A percentile compares a stretch with the other conserved stretches of the same genome.
Evolutionary conservation across 2,113 vertebrate species (phyloP).

Genomic region (Aspidoscelis tigris): DNA sequence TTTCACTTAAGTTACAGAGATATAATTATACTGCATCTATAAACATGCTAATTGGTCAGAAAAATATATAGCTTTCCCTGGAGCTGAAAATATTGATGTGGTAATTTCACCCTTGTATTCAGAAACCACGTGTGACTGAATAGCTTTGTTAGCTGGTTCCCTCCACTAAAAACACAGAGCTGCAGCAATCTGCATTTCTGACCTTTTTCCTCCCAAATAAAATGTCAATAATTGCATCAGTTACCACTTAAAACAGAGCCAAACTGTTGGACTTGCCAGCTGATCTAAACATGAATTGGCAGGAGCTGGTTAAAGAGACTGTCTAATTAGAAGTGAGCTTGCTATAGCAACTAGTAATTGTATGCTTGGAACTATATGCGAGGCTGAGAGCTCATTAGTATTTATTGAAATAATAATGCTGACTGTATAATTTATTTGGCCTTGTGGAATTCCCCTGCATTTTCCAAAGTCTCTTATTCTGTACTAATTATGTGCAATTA

Average conservation of each 20-base stretch:
- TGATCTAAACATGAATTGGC: background rate
- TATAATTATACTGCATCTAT: constrained; percentile 17
- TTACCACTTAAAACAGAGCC: background rate
- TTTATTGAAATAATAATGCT: constrained; percentile 19
- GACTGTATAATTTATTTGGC: background rate
- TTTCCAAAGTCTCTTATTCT: constrained; percentile 7
- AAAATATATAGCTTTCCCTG: background rate
- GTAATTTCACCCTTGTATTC: background rate
- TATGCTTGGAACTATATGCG: background rate
- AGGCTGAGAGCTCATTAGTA: constrained; percentile 28
- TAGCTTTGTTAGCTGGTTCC: background rate
- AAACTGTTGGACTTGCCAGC: constrained; percentile 10
- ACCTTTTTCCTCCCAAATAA: background rate
- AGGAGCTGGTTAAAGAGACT: constrained; percentile 17
- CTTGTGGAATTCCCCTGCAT: background rate
- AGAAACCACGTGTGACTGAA: background rate
- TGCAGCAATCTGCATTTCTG: constrained; percentile 5
- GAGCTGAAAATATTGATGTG: constrained; percentile 34
- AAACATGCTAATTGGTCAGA: constrained; percentile 25
- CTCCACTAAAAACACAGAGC: background rate
- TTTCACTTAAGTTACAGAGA: background rate
- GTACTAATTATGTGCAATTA: constrained; percentile 12
- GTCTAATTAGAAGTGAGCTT: constrained; percentile 16
- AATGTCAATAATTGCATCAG: background rate
- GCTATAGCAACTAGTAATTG: constrained; percentile 29